Evolutionary conservation across 2,113 vertebrate species (phyloP).

Genomic region (Galeopterus variegatus): DNA sequence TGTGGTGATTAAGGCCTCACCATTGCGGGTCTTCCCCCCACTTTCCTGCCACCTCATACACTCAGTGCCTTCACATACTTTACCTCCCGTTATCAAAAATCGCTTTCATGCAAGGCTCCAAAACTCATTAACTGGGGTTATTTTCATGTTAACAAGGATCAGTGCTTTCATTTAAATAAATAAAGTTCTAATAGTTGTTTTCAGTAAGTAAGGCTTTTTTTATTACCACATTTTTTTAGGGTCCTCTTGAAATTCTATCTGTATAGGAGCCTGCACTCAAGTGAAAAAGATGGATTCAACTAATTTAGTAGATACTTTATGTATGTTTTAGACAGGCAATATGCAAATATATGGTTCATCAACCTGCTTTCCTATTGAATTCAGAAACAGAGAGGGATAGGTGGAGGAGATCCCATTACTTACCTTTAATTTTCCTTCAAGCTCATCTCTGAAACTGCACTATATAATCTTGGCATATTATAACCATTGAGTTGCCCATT

Average conservation of each 20-base stretch:
- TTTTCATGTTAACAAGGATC: slow-evolving; percentile 31
- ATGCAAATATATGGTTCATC: slow-evolving; percentile 6
- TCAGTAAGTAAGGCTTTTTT: neutral
- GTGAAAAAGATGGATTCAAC: slow-evolving; percentile 13
- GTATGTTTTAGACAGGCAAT: neutral
- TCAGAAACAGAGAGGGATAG: neutral
- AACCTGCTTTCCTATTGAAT: slow-evolving; percentile 15
- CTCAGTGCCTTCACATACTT: neutral
- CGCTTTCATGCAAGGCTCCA: slow-evolving; percentile 18
- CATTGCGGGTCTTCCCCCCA: neutral
- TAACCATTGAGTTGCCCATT: neutral
- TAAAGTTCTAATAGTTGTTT: slow-evolving; percentile 53
- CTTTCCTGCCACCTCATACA: neutral
- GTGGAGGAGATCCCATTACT: neutral
- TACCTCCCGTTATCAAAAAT: neutral
- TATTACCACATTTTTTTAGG: neutral
- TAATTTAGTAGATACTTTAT: slow-evolving; percentile 10
- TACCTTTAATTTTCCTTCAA: slow-evolving; percentile 40
- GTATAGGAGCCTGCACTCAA: neutral
- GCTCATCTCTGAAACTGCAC: neutral
- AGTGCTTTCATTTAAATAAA: slow-evolving; percentile 25
- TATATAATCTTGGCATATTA: neutral
- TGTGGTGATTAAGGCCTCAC: neutral
- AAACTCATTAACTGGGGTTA: neutral
- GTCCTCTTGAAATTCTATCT: slow-evolving; percentile 28